phyloP scores from a whole-genome alignment of 1,140 invertebrate genomes.

The Diabrotica undecimpunctata region DNA sequence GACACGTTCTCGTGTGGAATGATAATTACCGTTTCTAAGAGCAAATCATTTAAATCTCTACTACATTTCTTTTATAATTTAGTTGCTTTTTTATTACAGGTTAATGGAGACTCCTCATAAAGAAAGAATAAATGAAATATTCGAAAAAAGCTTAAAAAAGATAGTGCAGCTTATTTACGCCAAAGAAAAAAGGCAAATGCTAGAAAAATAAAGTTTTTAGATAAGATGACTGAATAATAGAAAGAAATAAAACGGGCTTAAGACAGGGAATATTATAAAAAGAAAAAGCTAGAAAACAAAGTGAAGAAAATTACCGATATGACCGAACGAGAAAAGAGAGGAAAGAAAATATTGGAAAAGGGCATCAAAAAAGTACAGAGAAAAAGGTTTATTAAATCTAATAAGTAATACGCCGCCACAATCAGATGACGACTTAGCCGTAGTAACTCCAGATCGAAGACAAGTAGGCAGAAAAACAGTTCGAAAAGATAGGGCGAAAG shows the following conservation, averaged over 20 bases:
- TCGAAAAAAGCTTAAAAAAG: slow-evolving; percentile 10
- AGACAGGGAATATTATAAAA: slow-evolving; percentile 19
- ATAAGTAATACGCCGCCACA: slow-evolving; percentile 18
- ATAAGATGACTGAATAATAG: slow-evolving; percentile 15
- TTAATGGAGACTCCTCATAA: neutral
- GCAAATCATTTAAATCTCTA: neutral
- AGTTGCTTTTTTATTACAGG: neutral
- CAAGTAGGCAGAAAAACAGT: slow-evolving; percentile 25
- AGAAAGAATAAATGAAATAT: neutral
- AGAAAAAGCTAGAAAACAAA: slow-evolving; percentile 22
- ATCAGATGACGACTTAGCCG: slow-evolving; percentile 18
- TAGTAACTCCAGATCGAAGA: slow-evolving; percentile 6
- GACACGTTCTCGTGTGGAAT: slow-evolving; percentile 14
- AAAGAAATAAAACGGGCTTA: slow-evolving; percentile 16
- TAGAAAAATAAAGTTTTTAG: slow-evolving; percentile 21
- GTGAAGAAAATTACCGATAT: slow-evolving; percentile 17
- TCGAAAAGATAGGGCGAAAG: slow-evolving; percentile 24
- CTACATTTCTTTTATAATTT: neutral
- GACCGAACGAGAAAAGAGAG: slow-evolving; percentile 15
- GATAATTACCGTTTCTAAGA: neutral
- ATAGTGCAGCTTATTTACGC: slow-evolving; percentile 10
- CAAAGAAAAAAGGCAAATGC: slow-evolving; percentile 15
- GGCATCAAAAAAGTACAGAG: slow-evolving; percentile 20
- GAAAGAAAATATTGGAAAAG: slow-evolving; percentile 22
- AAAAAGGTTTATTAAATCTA: slow-evolving; percentile 15